phyloP scores from a whole-genome alignment of 2,888 invertebrate genomes.

The Tetragonula carbonaria region DNA sequence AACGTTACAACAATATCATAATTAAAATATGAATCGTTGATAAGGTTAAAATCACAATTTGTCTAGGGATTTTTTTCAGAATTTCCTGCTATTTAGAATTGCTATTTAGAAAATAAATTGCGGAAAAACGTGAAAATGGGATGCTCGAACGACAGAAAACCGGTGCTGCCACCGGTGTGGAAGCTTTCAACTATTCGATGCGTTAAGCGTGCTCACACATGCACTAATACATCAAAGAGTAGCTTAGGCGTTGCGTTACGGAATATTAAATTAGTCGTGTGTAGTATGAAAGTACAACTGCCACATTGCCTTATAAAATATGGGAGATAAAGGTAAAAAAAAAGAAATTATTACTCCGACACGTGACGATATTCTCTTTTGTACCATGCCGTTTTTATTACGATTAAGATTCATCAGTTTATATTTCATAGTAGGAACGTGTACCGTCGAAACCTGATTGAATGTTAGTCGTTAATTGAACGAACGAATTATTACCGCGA shows the following conservation, averaged over 20 bases:
- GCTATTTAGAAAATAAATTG: not conserved
- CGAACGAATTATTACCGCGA: not conserved
- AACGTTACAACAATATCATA: not conserved
- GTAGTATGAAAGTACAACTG: constrained; percentile 68
- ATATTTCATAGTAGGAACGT: not conserved
- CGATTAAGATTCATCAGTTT: constrained; percentile 1
- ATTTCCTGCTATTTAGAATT: not conserved
- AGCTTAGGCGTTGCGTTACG: constrained; percentile 27
- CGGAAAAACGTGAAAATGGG: not conserved
- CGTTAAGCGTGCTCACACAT: constrained; percentile 22
- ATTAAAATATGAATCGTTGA: not conserved
- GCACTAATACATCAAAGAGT: constrained; percentile 32
- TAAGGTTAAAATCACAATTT: not conserved
- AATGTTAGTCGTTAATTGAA: not conserved
- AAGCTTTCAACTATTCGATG: constrained; percentile 28
- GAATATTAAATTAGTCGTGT: constrained; percentile 61
- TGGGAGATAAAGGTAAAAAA: constrained; percentile 76
- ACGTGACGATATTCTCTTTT: not conserved
- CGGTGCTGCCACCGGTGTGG: constrained; percentile 31
- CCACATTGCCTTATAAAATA: constrained; percentile 59
- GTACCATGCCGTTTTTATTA: not conserved
- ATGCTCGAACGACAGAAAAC: not conserved
- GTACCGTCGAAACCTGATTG: not conserved
- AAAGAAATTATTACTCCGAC: constrained; percentile 15
- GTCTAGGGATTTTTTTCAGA: not conserved